These are phyloP conservation scores for Brenthis hecate DNA, from an alignment of 2,888 invertebrate species.

Conservation along the genomic window DNA sequence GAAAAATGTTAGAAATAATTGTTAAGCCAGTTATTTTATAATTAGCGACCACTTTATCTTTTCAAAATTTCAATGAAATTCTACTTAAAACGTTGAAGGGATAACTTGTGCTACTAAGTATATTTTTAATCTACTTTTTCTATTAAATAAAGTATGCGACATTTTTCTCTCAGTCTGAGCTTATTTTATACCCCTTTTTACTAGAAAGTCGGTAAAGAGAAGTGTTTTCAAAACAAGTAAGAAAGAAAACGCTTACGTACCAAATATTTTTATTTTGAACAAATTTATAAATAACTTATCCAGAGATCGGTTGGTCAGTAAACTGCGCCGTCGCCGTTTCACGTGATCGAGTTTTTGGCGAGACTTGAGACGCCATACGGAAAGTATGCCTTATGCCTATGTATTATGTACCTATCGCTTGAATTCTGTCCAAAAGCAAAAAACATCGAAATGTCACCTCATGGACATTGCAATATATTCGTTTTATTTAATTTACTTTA, in stretches of 20 bases:
- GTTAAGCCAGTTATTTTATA: constrained; percentile 1
- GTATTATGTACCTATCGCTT: neutral
- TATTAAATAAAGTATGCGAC: too few species aligned
- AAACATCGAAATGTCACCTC: neutral
- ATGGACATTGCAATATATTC: neutral
- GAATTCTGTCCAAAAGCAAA: neutral
- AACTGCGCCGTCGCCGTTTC: constrained; percentile 4
- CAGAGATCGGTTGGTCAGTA: constrained; percentile 10
- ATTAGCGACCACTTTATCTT: neutral
- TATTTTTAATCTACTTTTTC: neutral
- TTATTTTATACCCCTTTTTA: neutral
- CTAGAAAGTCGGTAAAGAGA: neutral
- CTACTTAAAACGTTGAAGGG: neutral
- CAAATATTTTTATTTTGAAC: constrained; percentile 3
- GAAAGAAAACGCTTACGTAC: too few species aligned
- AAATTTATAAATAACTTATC: constrained; percentile 9
- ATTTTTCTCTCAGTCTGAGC: neutral
- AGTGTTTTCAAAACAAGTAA: too few species aligned
- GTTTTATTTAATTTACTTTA: too few species aligned
- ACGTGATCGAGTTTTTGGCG: constrained; percentile 19
- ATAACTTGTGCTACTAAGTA: neutral
- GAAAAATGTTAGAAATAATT: constrained; percentile 6
- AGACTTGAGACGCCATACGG: constrained; percentile 1
- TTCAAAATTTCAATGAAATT: constrained; percentile 11
- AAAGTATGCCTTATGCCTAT: neutral